Conservation (phyloP, 2,797 vertebrate genomes). For the Pantherophis vulpinus region DNA sequence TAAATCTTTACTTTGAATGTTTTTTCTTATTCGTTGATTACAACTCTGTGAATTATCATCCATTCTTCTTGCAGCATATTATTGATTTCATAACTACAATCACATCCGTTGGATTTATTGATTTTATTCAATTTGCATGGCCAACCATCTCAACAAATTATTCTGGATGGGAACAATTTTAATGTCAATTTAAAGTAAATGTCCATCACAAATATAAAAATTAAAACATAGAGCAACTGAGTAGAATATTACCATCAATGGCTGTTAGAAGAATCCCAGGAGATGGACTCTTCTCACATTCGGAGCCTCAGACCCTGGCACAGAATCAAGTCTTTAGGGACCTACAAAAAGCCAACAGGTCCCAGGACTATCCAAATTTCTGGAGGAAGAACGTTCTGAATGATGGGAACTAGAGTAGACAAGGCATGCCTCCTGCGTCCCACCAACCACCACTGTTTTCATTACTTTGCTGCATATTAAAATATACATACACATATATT, state of each 20-base stretch:
- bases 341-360: not conserved
- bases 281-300: not conserved
- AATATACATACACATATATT: not conserved
- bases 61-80: not conserved
- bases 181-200: not conserved
- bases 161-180: not conserved
- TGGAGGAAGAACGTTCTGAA: not conserved
- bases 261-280: not conserved
- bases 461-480: not conserved
- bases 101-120: not conserved
- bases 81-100: not conserved
- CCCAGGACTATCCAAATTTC: not conserved
- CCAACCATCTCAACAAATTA: not conserved
- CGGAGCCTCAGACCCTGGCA: not conserved
- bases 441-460: not conserved
- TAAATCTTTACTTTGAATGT: not conserved
- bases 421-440: not conserved
- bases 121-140: not conserved
- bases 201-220: not conserved
- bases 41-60: not conserved
- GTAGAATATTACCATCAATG: not conserved
- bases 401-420: not conserved
- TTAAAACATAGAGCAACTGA: not conserved
- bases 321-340: not conserved
- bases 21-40: not conserved